Evolutionary conservation across 1,140 invertebrate species (phyloP).

Genomic region (Drosophila busckii): DNA sequence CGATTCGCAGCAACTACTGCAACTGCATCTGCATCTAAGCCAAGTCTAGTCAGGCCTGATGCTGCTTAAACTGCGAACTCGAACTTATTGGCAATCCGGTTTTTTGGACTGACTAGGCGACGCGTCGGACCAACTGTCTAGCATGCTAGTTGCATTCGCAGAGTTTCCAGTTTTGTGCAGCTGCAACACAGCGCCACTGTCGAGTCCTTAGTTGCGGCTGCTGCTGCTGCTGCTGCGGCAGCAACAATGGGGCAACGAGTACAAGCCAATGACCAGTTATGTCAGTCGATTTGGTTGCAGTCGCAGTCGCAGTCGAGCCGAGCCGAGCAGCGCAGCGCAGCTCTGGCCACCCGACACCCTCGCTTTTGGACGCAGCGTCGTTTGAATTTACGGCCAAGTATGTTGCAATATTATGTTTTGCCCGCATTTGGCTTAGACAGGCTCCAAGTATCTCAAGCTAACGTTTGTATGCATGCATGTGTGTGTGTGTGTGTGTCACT

Average conservation of each 20-base stretch:
- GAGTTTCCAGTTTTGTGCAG: slow-evolving; percentile 74
- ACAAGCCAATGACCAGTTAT: slow-evolving; percentile 74
- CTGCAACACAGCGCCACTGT: slow-evolving; percentile 55
- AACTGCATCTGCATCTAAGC: slow-evolving; percentile 29
- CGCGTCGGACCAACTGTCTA: slow-evolving; percentile 37
- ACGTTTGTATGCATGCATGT: slow-evolving; percentile 25
- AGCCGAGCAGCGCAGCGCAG: slow-evolving; percentile 31
- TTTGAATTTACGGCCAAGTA: slow-evolving; percentile 54
- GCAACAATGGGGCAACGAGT: slow-evolving; percentile 20
- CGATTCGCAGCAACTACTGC: slow-evolving; percentile 11
- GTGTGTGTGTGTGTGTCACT: slow-evolving; percentile 37
- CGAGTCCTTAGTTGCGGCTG: slow-evolving; percentile 56
- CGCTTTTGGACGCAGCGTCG: slow-evolving; percentile 51
- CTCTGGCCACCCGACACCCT: slow-evolving; percentile 65
- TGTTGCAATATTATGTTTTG: slow-evolving; percentile 72
- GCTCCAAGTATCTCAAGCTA: slow-evolving; percentile 23
- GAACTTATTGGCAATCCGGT: slow-evolving; percentile 70
- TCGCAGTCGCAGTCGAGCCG: slow-evolving; percentile 36
- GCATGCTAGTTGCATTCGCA: slow-evolving; percentile 63
- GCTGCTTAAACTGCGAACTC: slow-evolving; percentile 58
- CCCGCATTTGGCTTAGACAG: slow-evolving; percentile 73
- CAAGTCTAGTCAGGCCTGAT: slow-evolving; percentile 20
- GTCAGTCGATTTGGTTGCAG: slow-evolving; percentile 57
- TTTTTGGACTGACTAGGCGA: too few relatives aligned
- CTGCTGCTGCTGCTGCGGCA: slow-evolving; percentile 6